Evolutionary conservation across 1,140 invertebrate species (phyloP).

Genomic region (Pogonognathellus flavescens): DNA sequence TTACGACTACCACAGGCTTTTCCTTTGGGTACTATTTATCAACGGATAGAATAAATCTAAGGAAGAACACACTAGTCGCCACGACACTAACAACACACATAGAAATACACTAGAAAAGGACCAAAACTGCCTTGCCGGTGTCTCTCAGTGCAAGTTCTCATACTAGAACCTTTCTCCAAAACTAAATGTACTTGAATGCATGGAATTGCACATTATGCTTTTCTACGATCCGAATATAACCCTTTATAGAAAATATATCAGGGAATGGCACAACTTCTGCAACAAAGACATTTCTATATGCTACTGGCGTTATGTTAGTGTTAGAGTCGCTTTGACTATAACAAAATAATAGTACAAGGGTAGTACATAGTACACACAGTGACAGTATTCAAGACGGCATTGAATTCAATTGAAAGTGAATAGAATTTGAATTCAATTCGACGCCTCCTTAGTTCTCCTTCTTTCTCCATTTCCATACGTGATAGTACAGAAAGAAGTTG

Average conservation of each 20-base stretch:
- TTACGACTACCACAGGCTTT: slow-evolving; percentile 52
- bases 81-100: slow-evolving; percentile 39
- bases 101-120: not conserved
- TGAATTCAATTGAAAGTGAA: slow-evolving; percentile 52
- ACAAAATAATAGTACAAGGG: not conserved
- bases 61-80: slow-evolving; percentile 38
- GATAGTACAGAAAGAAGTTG: slow-evolving; percentile 9
- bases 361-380: not conserved
- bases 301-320: not conserved
- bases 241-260: no score
- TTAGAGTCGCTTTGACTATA: not conserved
- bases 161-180: not conserved
- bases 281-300: not conserved
- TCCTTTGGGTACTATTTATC: slow-evolving; percentile 54
- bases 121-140: no score
- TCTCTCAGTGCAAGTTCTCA: no score
- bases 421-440: slow-evolving; percentile 53
- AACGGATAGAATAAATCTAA: slow-evolving; percentile 48
- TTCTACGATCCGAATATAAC: no score
- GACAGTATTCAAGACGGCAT: not conserved
- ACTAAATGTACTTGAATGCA: slow-evolving; percentile 21
- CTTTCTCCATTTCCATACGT: slow-evolving; percentile 32
- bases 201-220: slow-evolving; percentile 40
- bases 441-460: slow-evolving; percentile 45
- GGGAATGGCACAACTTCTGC: not conserved